Percentiles rank a stretch among this genome's conserved stretches.
phyloP scores from a whole-genome alignment of 2,888 invertebrate species.

The Petrolisthes cinctipes region DNA sequence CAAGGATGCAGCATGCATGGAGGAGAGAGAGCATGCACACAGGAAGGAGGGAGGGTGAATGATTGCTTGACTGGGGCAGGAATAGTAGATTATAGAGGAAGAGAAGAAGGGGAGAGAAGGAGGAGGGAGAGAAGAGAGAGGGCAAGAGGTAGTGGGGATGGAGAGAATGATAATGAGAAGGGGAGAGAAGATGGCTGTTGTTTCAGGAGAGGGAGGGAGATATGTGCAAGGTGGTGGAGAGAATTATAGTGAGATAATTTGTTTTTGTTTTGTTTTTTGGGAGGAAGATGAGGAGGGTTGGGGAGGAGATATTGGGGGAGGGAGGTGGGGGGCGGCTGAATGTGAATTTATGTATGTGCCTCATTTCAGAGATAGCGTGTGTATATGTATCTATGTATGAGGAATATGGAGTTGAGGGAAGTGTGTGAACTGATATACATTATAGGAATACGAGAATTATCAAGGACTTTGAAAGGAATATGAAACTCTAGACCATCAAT shows the following conservation, averaged over 20 bases:
- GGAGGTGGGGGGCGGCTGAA: not conserved
- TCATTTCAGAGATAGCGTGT: no score
- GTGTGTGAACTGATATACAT: no score
- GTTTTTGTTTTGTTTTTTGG: not conserved
- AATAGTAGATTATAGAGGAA: not conserved
- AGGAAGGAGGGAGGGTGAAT: not conserved
- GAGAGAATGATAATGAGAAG: not conserved
- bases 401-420: no score
- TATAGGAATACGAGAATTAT: no score
- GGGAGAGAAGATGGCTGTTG: not conserved
- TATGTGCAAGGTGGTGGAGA: not conserved
- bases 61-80: not conserved
- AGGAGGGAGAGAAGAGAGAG: not conserved
- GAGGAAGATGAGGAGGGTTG: not conserved
- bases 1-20: not conserved
- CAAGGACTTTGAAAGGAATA: no score
- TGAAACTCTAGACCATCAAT: no score
- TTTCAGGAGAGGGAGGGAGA: not conserved
- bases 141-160: not conserved
- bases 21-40: not conserved
- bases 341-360: no score
- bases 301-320: not conserved
- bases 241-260: not conserved
- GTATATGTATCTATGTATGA: no score
- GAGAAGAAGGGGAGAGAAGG: not conserved